These are phyloP conservation scores for Lepus townsendii DNA, from an alignment of 2,797 vertebrate species.

Conservation along the genomic window DNA sequence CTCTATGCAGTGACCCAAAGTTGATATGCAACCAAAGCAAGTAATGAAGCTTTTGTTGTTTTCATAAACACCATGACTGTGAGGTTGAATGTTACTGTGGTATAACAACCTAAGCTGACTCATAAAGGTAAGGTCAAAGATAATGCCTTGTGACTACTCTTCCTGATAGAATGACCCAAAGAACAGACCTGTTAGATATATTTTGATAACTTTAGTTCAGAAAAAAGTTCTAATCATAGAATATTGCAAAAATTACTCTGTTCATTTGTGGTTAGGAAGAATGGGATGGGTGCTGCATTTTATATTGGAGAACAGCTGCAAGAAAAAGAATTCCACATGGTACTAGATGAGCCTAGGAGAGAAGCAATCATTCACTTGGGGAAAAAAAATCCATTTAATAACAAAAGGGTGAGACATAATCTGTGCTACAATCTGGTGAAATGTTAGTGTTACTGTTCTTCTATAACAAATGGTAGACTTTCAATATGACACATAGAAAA, in stretches of 20 bases:
- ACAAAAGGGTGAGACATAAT: constrained; percentile 44
- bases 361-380: constrained; percentile 66
- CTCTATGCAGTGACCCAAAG: neutral
- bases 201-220: constrained; percentile 48
- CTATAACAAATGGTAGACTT: constrained; percentile 66
- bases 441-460: constrained; percentile 67
- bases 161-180: constrained; percentile 4
- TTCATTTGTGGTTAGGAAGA: constrained; percentile 50
- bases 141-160: neutral
- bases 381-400: neutral
- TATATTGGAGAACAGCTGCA: constrained; percentile 57
- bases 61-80: neutral
- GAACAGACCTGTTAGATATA: neutral
- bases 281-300: constrained; percentile 49
- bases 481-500: constrained; percentile 49
- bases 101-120: neutral
- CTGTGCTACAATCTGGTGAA: constrained; percentile 66
- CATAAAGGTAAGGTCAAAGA: neutral
- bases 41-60: neutral
- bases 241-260: constrained; percentile 50
- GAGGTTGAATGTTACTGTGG: neutral
- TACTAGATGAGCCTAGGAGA: constrained; percentile 52
- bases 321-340: constrained; percentile 62
- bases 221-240: constrained; percentile 22
- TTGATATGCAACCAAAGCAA: neutral